Conservation (phyloP, 2,113 vertebrate genomes). For the Myanophis thanlyinensis region DNA sequence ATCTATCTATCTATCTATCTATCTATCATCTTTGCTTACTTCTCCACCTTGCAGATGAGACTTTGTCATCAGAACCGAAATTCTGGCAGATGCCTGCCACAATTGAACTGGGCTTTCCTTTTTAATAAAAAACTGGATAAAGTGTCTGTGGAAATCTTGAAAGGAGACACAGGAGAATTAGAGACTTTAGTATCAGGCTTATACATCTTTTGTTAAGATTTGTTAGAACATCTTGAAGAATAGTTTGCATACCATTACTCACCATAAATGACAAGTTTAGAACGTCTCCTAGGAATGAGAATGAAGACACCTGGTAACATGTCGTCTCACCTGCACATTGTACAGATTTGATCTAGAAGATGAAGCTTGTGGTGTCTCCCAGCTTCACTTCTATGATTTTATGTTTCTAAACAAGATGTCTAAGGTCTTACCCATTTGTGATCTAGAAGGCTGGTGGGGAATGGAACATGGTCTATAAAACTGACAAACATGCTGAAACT, state of each 20-base stretch:
- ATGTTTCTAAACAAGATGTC: background rate
- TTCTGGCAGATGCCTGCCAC: background rate
- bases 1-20: too few relatives aligned
- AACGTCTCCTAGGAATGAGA: background rate
- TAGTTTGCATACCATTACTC: background rate
- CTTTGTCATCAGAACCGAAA: background rate
- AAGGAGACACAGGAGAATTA: background rate
- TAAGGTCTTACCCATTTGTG: background rate
- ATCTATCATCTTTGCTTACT: background rate
- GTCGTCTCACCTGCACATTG: background rate
- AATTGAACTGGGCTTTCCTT: background rate
- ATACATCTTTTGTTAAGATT: background rate
- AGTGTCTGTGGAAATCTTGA: background rate
- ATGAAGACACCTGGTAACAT: background rate
- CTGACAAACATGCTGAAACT: background rate
- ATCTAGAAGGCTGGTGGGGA: background rate
- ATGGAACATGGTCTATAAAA: background rate
- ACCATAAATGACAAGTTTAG: background rate
- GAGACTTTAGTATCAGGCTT: background rate
- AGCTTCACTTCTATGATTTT: background rate
- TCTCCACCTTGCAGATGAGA: background rate
- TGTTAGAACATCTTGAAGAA: background rate
- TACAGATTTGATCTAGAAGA: background rate
- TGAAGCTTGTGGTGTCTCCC: background rate
- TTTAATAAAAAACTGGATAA: background rate